A percentile compares a stretch with the other conserved stretches of the same genome.
phyloP scores from a whole-genome alignment of 2,797 vertebrate genomes.

The Sarcophilus harrisii region DNA sequence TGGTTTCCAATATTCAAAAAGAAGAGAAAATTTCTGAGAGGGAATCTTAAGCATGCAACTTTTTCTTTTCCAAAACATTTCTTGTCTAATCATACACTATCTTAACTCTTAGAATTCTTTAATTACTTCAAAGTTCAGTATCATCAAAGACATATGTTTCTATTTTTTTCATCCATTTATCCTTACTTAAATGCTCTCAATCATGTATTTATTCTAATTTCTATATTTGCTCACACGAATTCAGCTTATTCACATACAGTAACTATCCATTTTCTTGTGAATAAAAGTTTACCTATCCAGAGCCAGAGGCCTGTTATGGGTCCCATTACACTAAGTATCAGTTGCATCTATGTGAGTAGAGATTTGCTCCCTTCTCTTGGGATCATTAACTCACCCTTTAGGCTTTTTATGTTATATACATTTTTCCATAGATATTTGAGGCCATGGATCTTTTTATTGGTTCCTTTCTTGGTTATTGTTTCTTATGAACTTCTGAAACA shows the following conservation, averaged over 20 bases:
- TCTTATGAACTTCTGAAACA: neutral
- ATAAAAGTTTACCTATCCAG: neutral
- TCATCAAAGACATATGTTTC: neutral
- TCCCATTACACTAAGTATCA: neutral
- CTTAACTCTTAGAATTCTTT: neutral
- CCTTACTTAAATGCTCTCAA: neutral
- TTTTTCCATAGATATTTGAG: neutral
- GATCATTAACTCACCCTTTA: neutral
- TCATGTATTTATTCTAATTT: neutral
- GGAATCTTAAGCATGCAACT: neutral
- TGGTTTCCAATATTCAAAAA: neutral
- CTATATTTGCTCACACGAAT: neutral
- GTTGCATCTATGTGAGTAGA: neutral
- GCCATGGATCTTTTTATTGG: neutral
- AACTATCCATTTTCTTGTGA: neutral
- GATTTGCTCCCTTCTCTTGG: neutral
- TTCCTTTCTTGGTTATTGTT: neutral
- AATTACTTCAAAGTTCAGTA: neutral
- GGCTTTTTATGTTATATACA: neutral
- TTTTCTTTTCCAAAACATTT: neutral
- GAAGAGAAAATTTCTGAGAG: neutral
- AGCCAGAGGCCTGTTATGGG: neutral
- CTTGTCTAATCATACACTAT: neutral
- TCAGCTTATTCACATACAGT: neutral
- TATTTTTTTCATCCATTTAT: neutral